phyloP scores from a whole-genome alignment of 2,888 invertebrate genomes.

The Prenolepis imparis region DNA sequence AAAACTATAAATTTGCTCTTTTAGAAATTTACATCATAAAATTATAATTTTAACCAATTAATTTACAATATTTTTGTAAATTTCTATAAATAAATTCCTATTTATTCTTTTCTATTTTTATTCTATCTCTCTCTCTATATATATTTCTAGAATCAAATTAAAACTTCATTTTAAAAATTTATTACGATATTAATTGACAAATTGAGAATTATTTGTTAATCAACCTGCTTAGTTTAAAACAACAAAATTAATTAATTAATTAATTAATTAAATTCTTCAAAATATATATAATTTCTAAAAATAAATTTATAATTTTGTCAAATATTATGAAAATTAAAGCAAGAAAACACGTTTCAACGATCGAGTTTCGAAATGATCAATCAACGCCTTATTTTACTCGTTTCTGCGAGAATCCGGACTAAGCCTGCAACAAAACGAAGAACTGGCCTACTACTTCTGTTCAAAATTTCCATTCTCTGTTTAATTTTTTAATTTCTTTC shows the following conservation, averaged over 20 bases:
- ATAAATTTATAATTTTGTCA: constrained; percentile 34
- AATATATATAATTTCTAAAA: constrained; percentile 33
- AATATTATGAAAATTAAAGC: constrained; percentile 24
- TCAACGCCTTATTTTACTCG: not conserved
- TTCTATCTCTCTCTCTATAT: not conserved
- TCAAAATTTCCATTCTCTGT: constrained; percentile 24
- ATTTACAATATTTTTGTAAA: constrained; percentile 1
- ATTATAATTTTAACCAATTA: not conserved
- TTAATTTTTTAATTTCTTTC: not conserved
- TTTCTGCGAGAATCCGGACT: constrained; percentile 28
- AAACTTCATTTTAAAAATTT: constrained; percentile 16
- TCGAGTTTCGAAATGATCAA: constrained; percentile 16
- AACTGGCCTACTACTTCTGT: not conserved
- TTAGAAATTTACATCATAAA: constrained; percentile 16
- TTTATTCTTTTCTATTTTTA: not conserved
- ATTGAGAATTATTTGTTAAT: not conserved
- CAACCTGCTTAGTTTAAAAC: constrained; percentile 14
- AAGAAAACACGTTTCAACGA: constrained; percentile 8
- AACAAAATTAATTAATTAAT: not conserved
- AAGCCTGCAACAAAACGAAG: constrained; percentile 32
- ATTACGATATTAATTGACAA: constrained; percentile 20
- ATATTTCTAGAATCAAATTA: not conserved
- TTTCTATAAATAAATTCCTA: not conserved
- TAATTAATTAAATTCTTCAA: constrained; percentile 25
- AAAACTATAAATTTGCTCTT: constrained; percentile 37